phyloP scores from a whole-genome alignment of 2,888 invertebrate species.

The Mesorhabditis belari region DNA sequence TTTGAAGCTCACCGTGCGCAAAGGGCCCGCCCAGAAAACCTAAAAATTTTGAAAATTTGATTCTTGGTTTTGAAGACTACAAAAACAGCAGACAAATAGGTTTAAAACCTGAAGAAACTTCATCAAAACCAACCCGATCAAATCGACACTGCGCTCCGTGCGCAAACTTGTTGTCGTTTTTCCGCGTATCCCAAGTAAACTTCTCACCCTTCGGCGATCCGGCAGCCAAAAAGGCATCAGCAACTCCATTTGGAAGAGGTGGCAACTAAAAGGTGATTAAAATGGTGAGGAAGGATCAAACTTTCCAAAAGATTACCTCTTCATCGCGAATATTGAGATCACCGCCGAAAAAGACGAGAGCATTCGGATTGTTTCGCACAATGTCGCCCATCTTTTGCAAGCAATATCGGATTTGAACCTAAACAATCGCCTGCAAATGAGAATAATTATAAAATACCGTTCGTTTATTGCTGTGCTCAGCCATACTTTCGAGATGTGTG shows the following conservation, averaged over 20 bases:
- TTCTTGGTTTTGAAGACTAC: neutral
- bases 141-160: constrained; percentile 41
- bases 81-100: neutral
- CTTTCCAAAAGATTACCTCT: constrained; percentile 60
- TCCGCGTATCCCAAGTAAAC: constrained; percentile 62
- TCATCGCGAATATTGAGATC: constrained; percentile 63
- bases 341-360: constrained; percentile 60
- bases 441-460: neutral
- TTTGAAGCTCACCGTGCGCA: constrained; percentile 29
- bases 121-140: constrained; percentile 4
- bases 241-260: constrained; percentile 52
- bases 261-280: constrained; percentile 12
- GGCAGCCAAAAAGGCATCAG: constrained; percentile 58
- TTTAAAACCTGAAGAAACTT: too few relatives aligned
- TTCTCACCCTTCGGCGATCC: constrained; percentile 59
- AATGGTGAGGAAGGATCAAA: neutral
- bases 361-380: constrained; percentile 30
- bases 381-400: constrained; percentile 27
- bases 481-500: constrained; percentile 63
- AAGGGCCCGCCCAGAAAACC: constrained; percentile 27
- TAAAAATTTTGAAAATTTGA: constrained; percentile 3
- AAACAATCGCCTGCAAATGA: neutral
- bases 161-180: constrained; percentile 59
- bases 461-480: constrained; percentile 51
- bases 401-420: constrained; percentile 25